Evolutionary conservation across 2,797 vertebrate genomes (phyloP), one percentile per base, ranked within the genome.

Genomic region (Lutjanus argentimaculatus): DNA sequence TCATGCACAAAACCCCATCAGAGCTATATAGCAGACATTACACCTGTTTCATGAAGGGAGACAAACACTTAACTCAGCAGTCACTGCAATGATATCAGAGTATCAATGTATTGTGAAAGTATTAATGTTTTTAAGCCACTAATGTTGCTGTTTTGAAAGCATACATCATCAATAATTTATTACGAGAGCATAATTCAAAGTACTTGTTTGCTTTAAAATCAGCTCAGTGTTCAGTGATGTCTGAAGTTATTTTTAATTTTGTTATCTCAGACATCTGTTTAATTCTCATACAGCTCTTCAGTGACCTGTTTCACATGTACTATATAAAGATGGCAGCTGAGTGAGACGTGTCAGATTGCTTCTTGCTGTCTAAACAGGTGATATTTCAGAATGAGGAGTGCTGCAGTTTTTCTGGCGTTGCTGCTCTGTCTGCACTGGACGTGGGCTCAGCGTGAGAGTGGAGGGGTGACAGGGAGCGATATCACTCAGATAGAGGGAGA

Each of bases 381-480:
- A 66, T 64, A 48, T 6, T 77, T 62, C 56, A 80, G 22, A 59
- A 82, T 80, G 74, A 79, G 15, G 21, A 7, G 8, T 22, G 25
- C 22, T 69, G 7, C 73, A 22, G 6, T 17, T 61, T 65, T 63
- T 56, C 53, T 83, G 42, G 16, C 7, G 2, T 36, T 67, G 43
- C 72, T 82, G 66, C 64, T 87, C 55, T 80, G 59, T 55, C 70
- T 78, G 46, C 12, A 43, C 25, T 14, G 69, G 68, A 66, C 56
- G 10, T 51, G 67, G 71, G 64, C 80, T 77, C 61, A 59, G 46
- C 11, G 13, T 13, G 62, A 68, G 12, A 55, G 36, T 4, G 48
- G 43, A 67, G 46, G 43, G 57, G 22, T 6, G 14, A 61, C 59
- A 43, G 10, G 13, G 48, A 15, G 59, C 2, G 11, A 7, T 13